phyloP scores from a whole-genome alignment of 2,797 vertebrate species.

The Meda fulgida region DNA sequence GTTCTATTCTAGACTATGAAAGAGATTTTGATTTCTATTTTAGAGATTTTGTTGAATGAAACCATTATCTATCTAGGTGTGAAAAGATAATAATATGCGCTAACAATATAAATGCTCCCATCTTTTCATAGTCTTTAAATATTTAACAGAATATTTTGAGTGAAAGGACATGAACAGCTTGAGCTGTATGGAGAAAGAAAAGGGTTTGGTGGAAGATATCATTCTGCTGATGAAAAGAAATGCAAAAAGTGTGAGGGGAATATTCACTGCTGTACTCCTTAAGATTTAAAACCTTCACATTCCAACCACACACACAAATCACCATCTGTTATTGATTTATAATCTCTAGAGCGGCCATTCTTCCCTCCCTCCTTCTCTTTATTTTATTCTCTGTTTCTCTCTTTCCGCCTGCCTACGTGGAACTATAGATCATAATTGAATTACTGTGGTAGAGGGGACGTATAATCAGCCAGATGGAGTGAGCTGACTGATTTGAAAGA shows the following conservation, averaged over 20 bases:
- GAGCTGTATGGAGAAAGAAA: not conserved
- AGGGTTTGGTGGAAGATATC: not conserved
- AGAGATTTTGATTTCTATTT: not conserved
- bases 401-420: slow-evolving; percentile 14
- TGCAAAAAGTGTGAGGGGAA: slow-evolving; percentile 5
- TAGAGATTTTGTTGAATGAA: not conserved
- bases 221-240: not conserved
- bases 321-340: slow-evolving; percentile 41
- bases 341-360: slow-evolving; percentile 27
- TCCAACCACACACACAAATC: slow-evolving; percentile 26
- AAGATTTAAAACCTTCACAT: slow-evolving; percentile 15
- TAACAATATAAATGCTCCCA: not conserved
- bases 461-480: slow-evolving; percentile 39
- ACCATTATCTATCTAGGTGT: not conserved
- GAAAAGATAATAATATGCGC: not conserved
- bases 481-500: slow-evolving; percentile 36
- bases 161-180: not conserved
- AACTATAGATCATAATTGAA: slow-evolving; percentile 43
- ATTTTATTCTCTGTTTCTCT: slow-evolving; percentile 17
- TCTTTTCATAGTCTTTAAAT: not conserved
- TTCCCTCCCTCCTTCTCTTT: slow-evolving; percentile 10
- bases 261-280: not conserved
- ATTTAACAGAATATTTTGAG: not conserved
- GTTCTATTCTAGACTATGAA: no score
- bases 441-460: slow-evolving; percentile 28